These are phyloP conservation scores for Esperia sulphurella DNA, from an alignment of 2,888 invertebrate species.

Conservation along the genomic window DNA sequence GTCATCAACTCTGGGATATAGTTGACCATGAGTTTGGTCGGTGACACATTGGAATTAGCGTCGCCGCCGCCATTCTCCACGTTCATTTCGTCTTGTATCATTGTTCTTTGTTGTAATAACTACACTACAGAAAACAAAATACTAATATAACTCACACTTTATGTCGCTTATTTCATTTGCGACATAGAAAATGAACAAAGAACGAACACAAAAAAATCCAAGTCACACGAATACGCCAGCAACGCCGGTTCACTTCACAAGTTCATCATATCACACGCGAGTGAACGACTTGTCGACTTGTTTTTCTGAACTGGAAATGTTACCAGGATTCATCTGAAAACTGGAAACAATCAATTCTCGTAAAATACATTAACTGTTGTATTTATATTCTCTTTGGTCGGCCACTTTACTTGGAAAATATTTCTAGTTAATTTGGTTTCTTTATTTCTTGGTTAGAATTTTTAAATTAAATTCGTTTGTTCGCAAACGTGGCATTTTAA, in stretches of 20 bases:
- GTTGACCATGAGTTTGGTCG: constrained; percentile 79
- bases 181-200: constrained; percentile 66
- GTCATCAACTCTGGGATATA: constrained; percentile 77
- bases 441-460: too few species aligned
- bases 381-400: too few species aligned
- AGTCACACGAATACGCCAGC: constrained; percentile 69
- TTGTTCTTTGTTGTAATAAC: constrained; percentile 59
- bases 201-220: constrained; percentile 67
- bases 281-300: constrained; percentile 48
- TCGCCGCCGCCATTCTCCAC: constrained; percentile 79
- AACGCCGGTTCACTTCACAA: constrained; percentile 78
- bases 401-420: too few species aligned
- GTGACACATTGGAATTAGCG: constrained; percentile 76
- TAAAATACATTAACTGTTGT: neutral
- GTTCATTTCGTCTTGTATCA: constrained; percentile 68
- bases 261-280: constrained; percentile 57
- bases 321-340: constrained; percentile 57
- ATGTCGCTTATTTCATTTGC: constrained; percentile 69
- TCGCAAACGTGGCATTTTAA: too few species aligned
- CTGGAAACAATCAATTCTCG: constrained; percentile 5
- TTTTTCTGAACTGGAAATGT: constrained; percentile 56
- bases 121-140: constrained; percentile 72
- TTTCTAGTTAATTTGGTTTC: too few species aligned
- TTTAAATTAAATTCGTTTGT: too few species aligned
- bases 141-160: constrained; percentile 64